Evolutionary conservation across 2,797 vertebrate species (phyloP).

Genomic region (Urophycis tenuis): DNA sequence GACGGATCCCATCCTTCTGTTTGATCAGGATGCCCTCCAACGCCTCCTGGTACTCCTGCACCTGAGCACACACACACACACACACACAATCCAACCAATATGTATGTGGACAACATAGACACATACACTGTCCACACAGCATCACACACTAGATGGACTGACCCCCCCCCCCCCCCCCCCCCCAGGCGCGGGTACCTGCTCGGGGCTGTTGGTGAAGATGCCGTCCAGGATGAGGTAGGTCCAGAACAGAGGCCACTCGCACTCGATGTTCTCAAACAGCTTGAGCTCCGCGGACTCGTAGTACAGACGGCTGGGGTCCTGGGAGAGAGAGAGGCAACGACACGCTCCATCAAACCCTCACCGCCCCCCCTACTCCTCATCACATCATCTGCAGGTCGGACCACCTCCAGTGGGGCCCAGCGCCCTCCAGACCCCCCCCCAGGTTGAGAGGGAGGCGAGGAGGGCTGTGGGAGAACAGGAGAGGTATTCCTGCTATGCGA

Average conservation of each 20-base stretch:
- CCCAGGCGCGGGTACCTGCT: constrained; percentile 75
- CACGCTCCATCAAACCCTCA: background rate
- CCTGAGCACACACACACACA: constrained; percentile 60
- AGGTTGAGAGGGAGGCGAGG: background rate
- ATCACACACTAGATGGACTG: background rate
- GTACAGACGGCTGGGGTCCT: constrained; percentile 88
- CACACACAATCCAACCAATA: background rate
- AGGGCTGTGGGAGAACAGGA: background rate
- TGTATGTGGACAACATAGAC: background rate
- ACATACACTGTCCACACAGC: background rate
- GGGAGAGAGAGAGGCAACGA: background rate
- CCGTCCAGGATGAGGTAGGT: constrained; percentile 96
- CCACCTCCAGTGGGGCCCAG: too few species aligned
- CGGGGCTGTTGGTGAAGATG: constrained; percentile 83
- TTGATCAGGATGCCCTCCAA: constrained; percentile 89
- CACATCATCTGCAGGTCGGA: too few species aligned
- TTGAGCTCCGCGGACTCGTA: constrained; percentile 97
- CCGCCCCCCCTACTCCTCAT: too few species aligned
- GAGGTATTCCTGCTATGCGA: background rate
- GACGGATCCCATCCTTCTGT: constrained; percentile 80
- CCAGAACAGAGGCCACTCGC: constrained; percentile 99
- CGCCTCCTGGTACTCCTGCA: constrained; percentile 92
- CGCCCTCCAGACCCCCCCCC: too few species aligned
- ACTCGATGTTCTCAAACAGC: constrained; percentile 97
- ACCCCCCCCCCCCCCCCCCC: too few species aligned